Evolutionary conservation across 2,888 invertebrate genomes (phyloP).

Genomic region (Carpatolechia fugitivella): DNA sequence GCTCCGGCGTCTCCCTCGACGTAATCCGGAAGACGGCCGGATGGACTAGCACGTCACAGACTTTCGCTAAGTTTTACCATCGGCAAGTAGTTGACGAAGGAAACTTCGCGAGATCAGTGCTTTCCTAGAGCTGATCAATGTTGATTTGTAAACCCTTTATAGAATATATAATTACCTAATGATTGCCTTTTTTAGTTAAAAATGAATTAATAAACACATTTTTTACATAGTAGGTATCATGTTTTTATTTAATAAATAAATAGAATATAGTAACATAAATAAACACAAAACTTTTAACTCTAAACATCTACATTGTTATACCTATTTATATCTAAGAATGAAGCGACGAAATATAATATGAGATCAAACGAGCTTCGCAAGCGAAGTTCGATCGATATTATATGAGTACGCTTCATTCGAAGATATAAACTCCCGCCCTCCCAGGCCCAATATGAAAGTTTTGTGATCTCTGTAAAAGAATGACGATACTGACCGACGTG

Average conservation of each 20-base stretch:
- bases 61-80: conserved; percentile 17
- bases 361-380: neutral
- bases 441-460: too few relatives aligned
- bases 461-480: too few relatives aligned
- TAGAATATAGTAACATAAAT: too few relatives aligned
- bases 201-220: too few relatives aligned
- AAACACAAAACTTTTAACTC: neutral
- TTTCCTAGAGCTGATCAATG: too few relatives aligned
- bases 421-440: too few relatives aligned
- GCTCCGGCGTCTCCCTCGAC: conserved; percentile 13
- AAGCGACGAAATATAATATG: neutral
- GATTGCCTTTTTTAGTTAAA: neutral
- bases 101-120: neutral
- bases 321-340: neutral
- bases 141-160: too few relatives aligned
- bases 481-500: too few relatives aligned
- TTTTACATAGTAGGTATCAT: too few relatives aligned
- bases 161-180: too few relatives aligned
- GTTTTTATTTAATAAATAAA: too few relatives aligned
- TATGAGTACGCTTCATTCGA: neutral
- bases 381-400: neutral
- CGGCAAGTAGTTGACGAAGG: conserved; percentile 1
- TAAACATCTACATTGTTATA: neutral
- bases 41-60: conserved; percentile 14
- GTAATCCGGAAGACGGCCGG: conserved; percentile 16